These are phyloP conservation scores for Zosterops hypoxanthus DNA, from an alignment of 2,113 vertebrate genomes.

Conservation along the genomic window DNA sequence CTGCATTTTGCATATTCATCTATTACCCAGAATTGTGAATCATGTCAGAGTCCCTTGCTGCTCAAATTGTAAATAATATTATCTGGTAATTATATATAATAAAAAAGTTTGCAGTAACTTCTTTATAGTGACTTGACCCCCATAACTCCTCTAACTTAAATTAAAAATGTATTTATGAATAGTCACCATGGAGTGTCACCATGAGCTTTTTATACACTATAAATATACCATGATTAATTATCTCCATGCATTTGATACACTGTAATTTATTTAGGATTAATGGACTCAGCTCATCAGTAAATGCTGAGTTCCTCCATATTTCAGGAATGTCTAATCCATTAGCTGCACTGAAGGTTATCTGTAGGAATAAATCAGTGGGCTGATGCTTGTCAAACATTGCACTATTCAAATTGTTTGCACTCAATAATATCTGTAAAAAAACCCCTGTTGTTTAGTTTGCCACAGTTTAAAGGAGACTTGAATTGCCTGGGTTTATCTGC, in stretches of 20 bases:
- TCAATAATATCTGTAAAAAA: background rate
- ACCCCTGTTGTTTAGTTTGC: background rate
- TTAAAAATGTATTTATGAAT: background rate
- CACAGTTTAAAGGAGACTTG: background rate
- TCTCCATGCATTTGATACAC: background rate
- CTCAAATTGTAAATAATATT: background rate
- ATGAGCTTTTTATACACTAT: background rate
- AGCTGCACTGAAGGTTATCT: background rate
- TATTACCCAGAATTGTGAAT: background rate
- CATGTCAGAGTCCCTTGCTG: background rate
- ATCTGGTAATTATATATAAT: background rate
- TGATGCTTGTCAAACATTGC: background rate
- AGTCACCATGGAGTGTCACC: background rate
- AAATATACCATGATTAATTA: background rate
- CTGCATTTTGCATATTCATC: background rate
- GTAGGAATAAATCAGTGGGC: background rate
- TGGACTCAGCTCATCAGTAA: background rate
- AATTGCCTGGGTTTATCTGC: background rate
- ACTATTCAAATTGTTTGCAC: background rate
- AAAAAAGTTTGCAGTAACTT: background rate
- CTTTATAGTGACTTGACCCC: background rate
- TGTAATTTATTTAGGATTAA: slow-evolving; percentile 43
- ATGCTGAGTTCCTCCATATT: background rate
- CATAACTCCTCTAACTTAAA: background rate
- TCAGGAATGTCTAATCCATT: slow-evolving; percentile 1